Conservation (phyloP, 2,797 vertebrate genomes). For the Allobates femoralis region DNA sequence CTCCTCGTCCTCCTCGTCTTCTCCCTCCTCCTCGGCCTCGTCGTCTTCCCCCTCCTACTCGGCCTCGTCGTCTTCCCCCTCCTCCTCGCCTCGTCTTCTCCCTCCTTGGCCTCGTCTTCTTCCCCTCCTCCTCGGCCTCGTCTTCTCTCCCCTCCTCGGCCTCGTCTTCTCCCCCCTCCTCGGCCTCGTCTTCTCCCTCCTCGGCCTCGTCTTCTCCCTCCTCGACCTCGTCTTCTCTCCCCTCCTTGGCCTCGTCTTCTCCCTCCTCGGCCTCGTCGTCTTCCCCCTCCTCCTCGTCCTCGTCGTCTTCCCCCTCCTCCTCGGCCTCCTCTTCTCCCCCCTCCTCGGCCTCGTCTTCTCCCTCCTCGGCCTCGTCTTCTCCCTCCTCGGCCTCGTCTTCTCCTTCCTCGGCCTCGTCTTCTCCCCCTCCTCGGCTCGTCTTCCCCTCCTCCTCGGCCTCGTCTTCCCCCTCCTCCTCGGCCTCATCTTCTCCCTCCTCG, state of each 20-base stretch:
- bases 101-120: background rate
- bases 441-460: background rate
- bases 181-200: background rate
- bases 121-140: too few relatives aligned
- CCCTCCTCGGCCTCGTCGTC: background rate
- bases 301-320: background rate
- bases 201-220: too few relatives aligned
- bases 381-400: too few relatives aligned
- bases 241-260: background rate
- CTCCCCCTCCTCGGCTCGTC: too few relatives aligned
- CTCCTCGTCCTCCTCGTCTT: background rate
- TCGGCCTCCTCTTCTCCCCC: background rate
- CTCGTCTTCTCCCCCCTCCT: too few relatives aligned
- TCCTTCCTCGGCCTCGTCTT: background rate
- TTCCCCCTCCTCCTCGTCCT: background rate
- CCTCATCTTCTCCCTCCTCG: background rate
- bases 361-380: constrained; percentile 1
- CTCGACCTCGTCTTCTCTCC: background rate
- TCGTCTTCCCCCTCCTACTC: background rate
- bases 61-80: background rate
- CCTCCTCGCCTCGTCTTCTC: background rate
- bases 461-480: background rate
- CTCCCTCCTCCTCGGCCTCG: background rate
- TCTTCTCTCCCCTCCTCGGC: background rate
- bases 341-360: background rate